Evolutionary conservation across 2,888 invertebrate genomes (phyloP), one percentile per base, ranked within the genome.

Genomic region (Boloria selene): DNA sequence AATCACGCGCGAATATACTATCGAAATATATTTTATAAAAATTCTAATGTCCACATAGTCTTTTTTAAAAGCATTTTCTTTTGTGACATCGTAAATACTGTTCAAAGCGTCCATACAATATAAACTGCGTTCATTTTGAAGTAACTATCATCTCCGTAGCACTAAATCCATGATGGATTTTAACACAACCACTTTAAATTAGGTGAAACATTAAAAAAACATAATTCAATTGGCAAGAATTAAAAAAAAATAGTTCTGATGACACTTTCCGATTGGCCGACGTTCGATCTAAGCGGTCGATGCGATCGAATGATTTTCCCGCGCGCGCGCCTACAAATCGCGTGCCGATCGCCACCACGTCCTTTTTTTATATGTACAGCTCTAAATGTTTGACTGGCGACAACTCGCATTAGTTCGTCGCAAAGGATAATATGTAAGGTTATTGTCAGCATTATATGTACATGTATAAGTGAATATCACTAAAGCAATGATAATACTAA

Each of bases 351-450:
- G 75, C 76, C 75, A 74, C 76, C 76, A 77, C 87, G 83, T 90
- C 88, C 88, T 90, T 90, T 90, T 88, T 90, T 88, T 86, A 87
- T 87, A 88, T 83, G 78, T 71, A 80, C 76, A 81, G 86, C 83
- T 86, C 86, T 88, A 84, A 87, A 88, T 87, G 87, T 90, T 86
- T 80, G 87, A 85, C 84, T 83, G 88, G 85, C 88, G 85, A 83
- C 84, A 79, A 78, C 79, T 81, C 79, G 88, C 82, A 86, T 89
- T 89, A 87, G 80, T 86, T 88, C 85, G 88, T 85, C 85, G 88
- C 85, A 88, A 90, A 91, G 92, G 91, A 91, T 92, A 91, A 90
- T 86, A 84, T 81, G 81, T 90, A 86, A 90, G 90, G 90, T 90
- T 90, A 89, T 86, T 84, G 81, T 79, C 80, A 79, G 79, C 85